Conservation (phyloP, 1,140 invertebrate species). For the Pentalonia nigronervosa region DNA sequence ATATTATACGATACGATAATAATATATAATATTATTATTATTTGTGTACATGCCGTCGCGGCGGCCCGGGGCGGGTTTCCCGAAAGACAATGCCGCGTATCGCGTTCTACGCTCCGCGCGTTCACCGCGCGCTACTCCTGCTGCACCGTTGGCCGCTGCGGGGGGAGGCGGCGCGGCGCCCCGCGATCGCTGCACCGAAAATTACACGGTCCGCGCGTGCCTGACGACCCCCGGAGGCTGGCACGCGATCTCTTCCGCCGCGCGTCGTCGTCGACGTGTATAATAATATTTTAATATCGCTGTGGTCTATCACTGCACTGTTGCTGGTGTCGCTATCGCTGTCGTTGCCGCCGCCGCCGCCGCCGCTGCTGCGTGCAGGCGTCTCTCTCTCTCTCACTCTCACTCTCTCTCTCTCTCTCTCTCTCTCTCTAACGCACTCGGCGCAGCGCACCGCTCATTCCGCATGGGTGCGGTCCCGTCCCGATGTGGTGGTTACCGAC, state of each 20-base stretch:
- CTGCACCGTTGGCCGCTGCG: not conserved
- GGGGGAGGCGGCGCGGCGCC: not conserved
- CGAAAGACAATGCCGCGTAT: slow-evolving; percentile 20
- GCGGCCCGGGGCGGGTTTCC: not conserved
- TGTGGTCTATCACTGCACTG: not conserved
- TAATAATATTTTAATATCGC: not conserved
- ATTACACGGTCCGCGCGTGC: slow-evolving; percentile 39
- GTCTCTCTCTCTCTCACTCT: too few relatives aligned
- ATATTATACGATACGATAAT: too few relatives aligned
- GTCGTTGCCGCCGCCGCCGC: not conserved
- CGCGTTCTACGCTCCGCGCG: not conserved
- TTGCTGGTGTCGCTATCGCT: too few relatives aligned
- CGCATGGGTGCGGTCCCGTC: not conserved
- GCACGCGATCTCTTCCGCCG: slow-evolving; percentile 35
- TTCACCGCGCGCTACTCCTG: not conserved
- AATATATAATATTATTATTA: not conserved
- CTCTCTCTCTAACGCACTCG: too few relatives aligned
- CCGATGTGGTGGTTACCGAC: not conserved
- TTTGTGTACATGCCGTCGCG: not conserved
- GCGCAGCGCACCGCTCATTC: too few relatives aligned
- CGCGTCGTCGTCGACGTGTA: too few relatives aligned
- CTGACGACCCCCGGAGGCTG: not conserved
- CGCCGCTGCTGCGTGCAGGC: not conserved
- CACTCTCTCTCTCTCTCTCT: too few relatives aligned
- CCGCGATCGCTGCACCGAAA: slow-evolving; percentile 8